Evolutionary conservation across 2,113 vertebrate genomes (phyloP).

Genomic region (Pimephales promelas): DNA sequence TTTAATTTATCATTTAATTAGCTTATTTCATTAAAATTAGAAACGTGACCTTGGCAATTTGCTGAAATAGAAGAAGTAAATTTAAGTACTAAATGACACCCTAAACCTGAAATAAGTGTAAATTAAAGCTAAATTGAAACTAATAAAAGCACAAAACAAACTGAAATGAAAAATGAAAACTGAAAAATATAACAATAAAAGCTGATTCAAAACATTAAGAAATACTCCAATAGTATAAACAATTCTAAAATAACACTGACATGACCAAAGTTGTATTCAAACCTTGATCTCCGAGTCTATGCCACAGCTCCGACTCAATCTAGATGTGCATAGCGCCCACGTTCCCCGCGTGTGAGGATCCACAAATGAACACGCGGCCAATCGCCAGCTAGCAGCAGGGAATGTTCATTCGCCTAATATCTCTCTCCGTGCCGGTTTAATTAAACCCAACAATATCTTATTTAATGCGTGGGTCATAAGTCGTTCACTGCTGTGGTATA

Average conservation of each 20-base stretch:
- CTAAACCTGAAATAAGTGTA: background rate
- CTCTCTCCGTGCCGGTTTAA: conserved; percentile 34
- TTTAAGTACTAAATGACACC: background rate
- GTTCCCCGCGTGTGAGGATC: background rate
- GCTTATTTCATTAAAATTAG: background rate
- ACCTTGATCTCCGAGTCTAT: background rate
- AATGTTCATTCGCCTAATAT: background rate
- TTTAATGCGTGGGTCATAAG: conserved; percentile 28
- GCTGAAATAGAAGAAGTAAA: background rate
- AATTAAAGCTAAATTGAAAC: background rate
- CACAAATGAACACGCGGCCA: background rate
- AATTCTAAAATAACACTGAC: background rate
- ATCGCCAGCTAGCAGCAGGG: conserved; percentile 9
- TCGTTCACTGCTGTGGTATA: background rate
- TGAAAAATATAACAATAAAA: background rate
- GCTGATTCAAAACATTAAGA: background rate
- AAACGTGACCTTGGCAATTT: background rate
- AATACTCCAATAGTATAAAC: background rate
- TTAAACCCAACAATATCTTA: conserved; percentile 40
- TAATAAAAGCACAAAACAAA: too few species aligned
- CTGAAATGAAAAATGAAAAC: background rate
- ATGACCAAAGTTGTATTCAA: background rate
- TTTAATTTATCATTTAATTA: too few species aligned
- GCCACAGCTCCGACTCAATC: background rate
- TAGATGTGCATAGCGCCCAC: conserved; percentile 8